Base-by-base conservation (phyloP, 2,797 vertebrate species). In the Rhincodon typus region DNA sequence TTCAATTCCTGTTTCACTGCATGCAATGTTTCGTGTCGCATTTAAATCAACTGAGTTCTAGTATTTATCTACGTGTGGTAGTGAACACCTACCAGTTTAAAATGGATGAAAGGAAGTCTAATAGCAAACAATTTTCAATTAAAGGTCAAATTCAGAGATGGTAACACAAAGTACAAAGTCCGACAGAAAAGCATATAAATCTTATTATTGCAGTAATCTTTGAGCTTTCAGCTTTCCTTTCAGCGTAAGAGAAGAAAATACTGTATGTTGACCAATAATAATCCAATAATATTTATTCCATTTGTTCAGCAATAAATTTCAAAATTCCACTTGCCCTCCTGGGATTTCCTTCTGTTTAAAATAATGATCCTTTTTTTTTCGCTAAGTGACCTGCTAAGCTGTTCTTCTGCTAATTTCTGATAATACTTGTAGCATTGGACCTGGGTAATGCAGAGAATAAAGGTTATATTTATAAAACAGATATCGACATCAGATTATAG, bases 281-380 rank as follows among this genome's bases (percentile, higher is more conserved):
- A 95, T 57, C 70, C 77, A 27, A 72, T 57, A 95, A 95, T 95
- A 95, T 50, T 95, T 95, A 72, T 95, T 95, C 94, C 74, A 95
- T 77, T 30, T 12, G 23, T 30, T 17, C 42, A 94, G 23, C 38
- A 69, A 23, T 19, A n/a, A n/a, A n/a, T n/a, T n/a, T n/a, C n/a
- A n/a, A n/a, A n/a, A n/a, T n/a, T n/a, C n/a, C n/a, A n/a, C 27
- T 2, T 90, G 34, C 4, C 10, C 50, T 19, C 30, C 30, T 21
- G 46, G 15, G 53, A 50, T 15, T 77, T 95, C 53, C 53, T 30
- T 53, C 94, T 53, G 5, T 57, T 77, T 95, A 77, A 95, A 95
- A 4, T 94, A 93, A 69, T 42, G 38, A n/a, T 66, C 88, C 6
- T 42, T 69, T 13, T 69, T 13, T 42, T 67, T 69, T 93, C 38